phyloP scores from a whole-genome alignment of 1,140 invertebrate species.

The Leucophenga varia region DNA sequence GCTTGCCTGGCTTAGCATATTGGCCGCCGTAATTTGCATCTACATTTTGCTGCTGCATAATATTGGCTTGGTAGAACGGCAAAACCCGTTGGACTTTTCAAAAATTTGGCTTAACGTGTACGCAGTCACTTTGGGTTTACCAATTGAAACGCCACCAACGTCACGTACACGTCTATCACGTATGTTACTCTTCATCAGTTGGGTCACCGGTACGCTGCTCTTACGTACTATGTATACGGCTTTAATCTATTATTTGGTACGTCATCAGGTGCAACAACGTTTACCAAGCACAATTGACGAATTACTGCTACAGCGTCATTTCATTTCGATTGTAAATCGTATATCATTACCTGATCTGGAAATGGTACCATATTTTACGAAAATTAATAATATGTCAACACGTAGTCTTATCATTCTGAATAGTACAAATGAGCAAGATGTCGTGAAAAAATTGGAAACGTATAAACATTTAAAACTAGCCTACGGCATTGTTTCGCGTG shows the following conservation, averaged over 20 bases:
- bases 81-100: no score
- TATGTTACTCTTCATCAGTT: constrained; percentile 22
- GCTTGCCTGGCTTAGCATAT: constrained; percentile 20
- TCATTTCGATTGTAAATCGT: constrained; percentile 27
- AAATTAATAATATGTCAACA: background rate
- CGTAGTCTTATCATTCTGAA: constrained; percentile 20
- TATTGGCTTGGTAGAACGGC: constrained; percentile 10
- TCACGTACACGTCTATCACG: constrained; percentile 9
- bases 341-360: constrained; percentile 19
- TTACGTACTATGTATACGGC: constrained; percentile 31
- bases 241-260: constrained; percentile 26
- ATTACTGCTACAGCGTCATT: constrained; percentile 11
- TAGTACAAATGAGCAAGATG: constrained; percentile 20
- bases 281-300: constrained; percentile 22
- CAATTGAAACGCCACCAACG: constrained; percentile 3
- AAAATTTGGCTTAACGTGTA: constrained; percentile 19
- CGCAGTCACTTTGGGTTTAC: constrained; percentile 20
- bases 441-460: constrained; percentile 17
- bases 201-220: constrained; percentile 25
- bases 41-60: constrained; percentile 13
- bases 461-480: background rate
- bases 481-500: constrained; percentile 23
- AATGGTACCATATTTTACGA: constrained; percentile 17
- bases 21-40: constrained; percentile 17
- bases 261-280: constrained; percentile 25